Conservation (phyloP, 2,797 vertebrate genomes). For the Siniperca obscura region DNA sequence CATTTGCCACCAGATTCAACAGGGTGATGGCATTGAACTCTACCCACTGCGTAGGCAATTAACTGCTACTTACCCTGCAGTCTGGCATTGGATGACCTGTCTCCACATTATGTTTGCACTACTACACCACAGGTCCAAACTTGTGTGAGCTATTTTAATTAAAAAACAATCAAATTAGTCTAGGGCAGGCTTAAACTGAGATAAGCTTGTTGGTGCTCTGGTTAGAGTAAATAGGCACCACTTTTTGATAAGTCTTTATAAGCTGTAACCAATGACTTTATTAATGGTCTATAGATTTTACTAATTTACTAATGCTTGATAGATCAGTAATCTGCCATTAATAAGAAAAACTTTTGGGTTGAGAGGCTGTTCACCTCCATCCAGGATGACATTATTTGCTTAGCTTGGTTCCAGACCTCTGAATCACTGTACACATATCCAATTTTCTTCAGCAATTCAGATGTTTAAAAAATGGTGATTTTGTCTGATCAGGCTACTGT, state of each 20-base stretch:
- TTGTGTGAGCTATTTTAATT: neutral
- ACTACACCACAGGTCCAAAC: neutral
- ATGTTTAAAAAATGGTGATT: rapidly evolving
- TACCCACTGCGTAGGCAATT: neutral
- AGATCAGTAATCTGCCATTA: neutral
- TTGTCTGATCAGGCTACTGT: neutral
- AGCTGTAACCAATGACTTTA: too few relatives aligned
- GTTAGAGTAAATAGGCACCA: neutral
- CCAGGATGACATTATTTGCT: neutral
- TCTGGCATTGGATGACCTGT: neutral
- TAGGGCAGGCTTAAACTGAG: neutral
- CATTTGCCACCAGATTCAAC: neutral
- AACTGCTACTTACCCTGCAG: neutral
- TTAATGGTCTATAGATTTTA: neutral
- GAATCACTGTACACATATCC: neutral
- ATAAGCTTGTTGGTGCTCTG: neutral
- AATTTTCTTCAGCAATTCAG: neutral
- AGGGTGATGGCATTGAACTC: neutral
- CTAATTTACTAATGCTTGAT: neutral
- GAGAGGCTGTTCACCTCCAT: neutral
- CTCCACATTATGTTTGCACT: conserved; percentile 18
- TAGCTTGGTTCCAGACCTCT: neutral
- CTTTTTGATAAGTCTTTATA: neutral
- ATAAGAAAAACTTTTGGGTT: neutral
- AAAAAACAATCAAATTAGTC: neutral